Conservation (phyloP, 2,797 vertebrate species). For the Xiphorhynchus erythropygius region DNA sequence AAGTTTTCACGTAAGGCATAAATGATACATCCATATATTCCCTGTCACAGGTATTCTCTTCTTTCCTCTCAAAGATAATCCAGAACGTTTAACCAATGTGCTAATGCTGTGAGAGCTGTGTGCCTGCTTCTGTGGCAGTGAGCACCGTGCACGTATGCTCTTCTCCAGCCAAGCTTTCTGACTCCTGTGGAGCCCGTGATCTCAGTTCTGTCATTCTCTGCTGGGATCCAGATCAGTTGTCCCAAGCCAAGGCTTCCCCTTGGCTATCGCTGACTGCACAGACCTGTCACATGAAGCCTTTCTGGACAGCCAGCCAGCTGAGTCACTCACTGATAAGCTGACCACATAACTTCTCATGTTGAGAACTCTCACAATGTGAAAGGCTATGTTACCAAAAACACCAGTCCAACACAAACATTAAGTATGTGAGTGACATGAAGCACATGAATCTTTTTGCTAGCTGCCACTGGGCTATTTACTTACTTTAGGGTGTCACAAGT, state of each 20-base stretch:
- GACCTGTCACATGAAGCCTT: neutral
- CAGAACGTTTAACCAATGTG: neutral
- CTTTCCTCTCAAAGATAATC: neutral
- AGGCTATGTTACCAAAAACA: neutral
- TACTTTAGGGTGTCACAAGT: neutral
- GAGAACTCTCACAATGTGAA: neutral
- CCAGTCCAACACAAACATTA: conserved; percentile 25
- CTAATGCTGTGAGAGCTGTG: neutral
- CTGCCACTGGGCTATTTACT: neutral
- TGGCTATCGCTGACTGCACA: neutral
- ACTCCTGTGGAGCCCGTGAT: neutral
- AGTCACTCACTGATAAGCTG: neutral
- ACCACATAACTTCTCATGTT: neutral
- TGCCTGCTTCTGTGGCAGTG: neutral
- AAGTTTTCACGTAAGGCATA: neutral
- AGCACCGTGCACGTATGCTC: accelerated
- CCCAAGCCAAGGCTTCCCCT: neutral
- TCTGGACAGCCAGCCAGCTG: neutral
- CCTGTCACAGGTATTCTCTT: neutral
- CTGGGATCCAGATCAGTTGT: neutral
- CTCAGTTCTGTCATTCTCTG: neutral
- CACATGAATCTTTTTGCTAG: neutral
- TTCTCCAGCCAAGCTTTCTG: neutral
- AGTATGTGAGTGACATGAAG: neutral
- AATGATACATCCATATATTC: neutral